Base-by-base conservation (phyloP, 2,797 vertebrate species). In the Ctenochaetus hawaiiensis region DNA sequence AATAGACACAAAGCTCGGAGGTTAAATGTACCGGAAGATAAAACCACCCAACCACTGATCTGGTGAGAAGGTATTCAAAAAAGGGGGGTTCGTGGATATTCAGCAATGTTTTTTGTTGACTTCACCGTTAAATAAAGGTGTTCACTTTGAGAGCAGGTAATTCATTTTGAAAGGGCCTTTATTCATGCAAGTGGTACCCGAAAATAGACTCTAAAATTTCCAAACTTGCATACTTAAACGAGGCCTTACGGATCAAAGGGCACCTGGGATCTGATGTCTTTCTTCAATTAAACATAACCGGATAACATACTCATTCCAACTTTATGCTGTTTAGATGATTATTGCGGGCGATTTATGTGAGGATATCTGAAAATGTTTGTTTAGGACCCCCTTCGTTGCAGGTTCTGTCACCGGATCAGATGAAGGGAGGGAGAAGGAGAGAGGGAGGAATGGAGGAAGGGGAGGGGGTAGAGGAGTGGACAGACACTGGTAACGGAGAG, bases 401-500 rank as follows among this genome's bases (percentile, higher is more conserved):
- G 80, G 80, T 79, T 76, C 67, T 78, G 75, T 75, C 68, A 75
- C 62, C 59, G 41, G 67, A 75, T 79, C 78, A 56, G 75, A 78
- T 87, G 70, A 44, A 84, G 51, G 61, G 68, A 75, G 62, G 65
- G 63, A 70, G 77, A 61, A 64, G 79, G 86, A 74, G 82, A 59
- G 47, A 84, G 53, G 61, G 66, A 77, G 79, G 71, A 57, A 62
- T 66, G 51, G 45, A 17, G 77, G 61, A 63, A 58, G 83, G 14
- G 26, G 74, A 51, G 70, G 51, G 68, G 84, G 68, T 43, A 73
- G 86, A 87, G 90, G 90, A 91, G 93, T 93, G 93, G 90, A 94
- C 91, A 87, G 88, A 88, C 88, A 78, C 86, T 86, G 91, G 88
- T 72, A 90, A 67, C 89, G 91, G 91, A 93, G 92, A 92, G 94